Percentiles rank a stretch among this genome's conserved stretches.
Evolutionary conservation across 2,113 vertebrate species (phyloP).

Genomic region (Mobula birostris): DNA sequence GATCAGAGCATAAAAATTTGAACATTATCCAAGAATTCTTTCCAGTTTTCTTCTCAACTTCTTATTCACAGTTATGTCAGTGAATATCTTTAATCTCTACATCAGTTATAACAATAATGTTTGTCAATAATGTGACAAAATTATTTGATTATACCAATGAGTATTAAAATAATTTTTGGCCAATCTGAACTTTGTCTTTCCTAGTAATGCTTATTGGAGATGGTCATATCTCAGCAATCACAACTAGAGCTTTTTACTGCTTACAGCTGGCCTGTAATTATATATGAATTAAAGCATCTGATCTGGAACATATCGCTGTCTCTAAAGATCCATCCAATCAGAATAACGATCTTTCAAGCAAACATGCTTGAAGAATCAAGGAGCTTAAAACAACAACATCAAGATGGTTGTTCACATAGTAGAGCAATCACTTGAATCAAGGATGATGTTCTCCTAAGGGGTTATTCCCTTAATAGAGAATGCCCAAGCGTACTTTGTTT

Average conservation of each 20-base stretch:
- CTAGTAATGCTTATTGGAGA: background rate
- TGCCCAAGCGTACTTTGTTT: too few species aligned
- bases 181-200: background rate
- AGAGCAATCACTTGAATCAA: background rate
- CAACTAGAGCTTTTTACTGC: background rate
- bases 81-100: background rate
- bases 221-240: constrained; percentile 18
- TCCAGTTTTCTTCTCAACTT: background rate
- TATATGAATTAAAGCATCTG: constrained; percentile 16
- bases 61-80: background rate
- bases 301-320: constrained; percentile 25
- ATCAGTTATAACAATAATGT: background rate
- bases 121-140: constrained; percentile 8
- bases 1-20: constrained; percentile 13
- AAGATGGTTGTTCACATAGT: background rate
- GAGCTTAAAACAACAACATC: background rate
- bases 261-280: background rate
- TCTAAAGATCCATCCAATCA: constrained; percentile 14
- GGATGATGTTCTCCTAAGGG: too few species aligned
- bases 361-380: background rate
- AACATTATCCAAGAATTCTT: constrained; percentile 27
- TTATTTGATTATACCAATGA: background rate
- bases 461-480: too few species aligned
- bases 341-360: constrained; percentile 23
- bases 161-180: background rate